A percentile compares a stretch with the other conserved stretches of the same genome.
These are phyloP conservation scores for Boleophthalmus pectinirostris DNA, from an alignment of 2,113 vertebrate genomes.

Conservation along the genomic window DNA sequence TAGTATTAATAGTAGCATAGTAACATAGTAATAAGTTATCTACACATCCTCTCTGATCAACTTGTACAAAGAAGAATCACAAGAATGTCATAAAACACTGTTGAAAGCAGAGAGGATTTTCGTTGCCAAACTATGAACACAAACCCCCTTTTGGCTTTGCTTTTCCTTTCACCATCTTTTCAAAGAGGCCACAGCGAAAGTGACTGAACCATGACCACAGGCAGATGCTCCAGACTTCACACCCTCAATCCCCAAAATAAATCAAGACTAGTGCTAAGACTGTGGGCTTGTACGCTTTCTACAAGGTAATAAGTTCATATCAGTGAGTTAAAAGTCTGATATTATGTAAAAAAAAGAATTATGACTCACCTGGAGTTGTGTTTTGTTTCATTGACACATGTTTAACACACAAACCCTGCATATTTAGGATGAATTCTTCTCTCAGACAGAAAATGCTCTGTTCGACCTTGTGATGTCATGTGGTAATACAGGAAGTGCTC, in stretches of 20 bases:
- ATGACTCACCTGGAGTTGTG: no score
- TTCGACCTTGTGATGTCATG: no score
- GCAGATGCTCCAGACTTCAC: conserved; percentile 72
- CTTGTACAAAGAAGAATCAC: conserved; percentile 37
- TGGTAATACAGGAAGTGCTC: no score
- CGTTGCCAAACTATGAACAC: conserved; percentile 52
- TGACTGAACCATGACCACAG: conserved; percentile 78
- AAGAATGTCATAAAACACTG: conserved; percentile 41
- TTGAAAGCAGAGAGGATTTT: conserved; percentile 63
- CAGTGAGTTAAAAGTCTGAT: no score
- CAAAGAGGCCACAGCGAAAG: conserved; percentile 76
- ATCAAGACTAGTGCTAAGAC: conserved; percentile 27
- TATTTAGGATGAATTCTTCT: no score
- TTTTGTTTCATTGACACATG: no score
- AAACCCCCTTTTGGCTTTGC: not conserved
- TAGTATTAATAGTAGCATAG: not conserved
- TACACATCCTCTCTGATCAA: not conserved
- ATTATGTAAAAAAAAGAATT: no score
- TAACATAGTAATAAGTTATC: not conserved
- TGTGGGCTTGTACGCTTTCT: not conserved
- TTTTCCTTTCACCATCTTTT: conserved; percentile 72
- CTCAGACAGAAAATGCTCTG: no score
- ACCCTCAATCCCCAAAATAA: conserved; percentile 61
- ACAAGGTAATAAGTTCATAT: no score
- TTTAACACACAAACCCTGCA: no score